phyloP scores from a whole-genome alignment of 92 coral and sea anemone genomes.

The Meandrina meandrites region DNA sequence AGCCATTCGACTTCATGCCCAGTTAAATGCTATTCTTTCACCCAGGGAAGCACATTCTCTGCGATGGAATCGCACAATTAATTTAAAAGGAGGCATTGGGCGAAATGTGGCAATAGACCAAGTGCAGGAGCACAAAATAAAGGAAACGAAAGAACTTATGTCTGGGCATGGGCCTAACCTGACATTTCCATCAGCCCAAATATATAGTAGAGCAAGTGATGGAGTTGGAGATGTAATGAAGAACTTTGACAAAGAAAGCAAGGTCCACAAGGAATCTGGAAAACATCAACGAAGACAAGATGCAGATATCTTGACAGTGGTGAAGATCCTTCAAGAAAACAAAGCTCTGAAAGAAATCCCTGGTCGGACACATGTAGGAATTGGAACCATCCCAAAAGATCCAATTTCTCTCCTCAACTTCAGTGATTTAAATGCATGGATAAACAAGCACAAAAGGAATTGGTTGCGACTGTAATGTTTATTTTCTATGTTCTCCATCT shows the following conservation, averaged over 20 bases:
- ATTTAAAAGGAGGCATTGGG: slow-evolving; percentile 36
- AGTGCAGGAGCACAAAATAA: slow-evolving; percentile 39
- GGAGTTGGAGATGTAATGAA: slow-evolving; percentile 2
- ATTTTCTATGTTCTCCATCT: neutral
- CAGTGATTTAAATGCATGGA: slow-evolving; percentile 29
- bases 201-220: slow-evolving; percentile 51
- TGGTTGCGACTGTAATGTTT: slow-evolving; percentile 10
- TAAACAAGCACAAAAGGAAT: slow-evolving; percentile 31
- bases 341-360: slow-evolving; percentile 27
- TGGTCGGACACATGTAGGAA: slow-evolving; percentile 30
- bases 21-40: slow-evolving; percentile 36
- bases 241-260: slow-evolving; percentile 41
- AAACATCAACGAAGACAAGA: slow-evolving; percentile 34
- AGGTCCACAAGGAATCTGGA: slow-evolving; percentile 15
- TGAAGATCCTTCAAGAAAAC: slow-evolving; percentile 14
- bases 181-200: slow-evolving; percentile 29
- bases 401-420: slow-evolving; percentile 37
- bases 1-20: slow-evolving; percentile 43
- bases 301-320: slow-evolving; percentile 20
- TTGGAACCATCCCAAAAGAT: slow-evolving; percentile 42
- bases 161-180: slow-evolving; percentile 55
- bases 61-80: slow-evolving; percentile 54
- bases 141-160: slow-evolving; percentile 47
- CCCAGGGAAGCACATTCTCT: slow-evolving; percentile 49
- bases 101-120: slow-evolving; percentile 49